Base-by-base conservation (phyloP, 2,888 invertebrate species). In the Agrochola macilenta region DNA sequence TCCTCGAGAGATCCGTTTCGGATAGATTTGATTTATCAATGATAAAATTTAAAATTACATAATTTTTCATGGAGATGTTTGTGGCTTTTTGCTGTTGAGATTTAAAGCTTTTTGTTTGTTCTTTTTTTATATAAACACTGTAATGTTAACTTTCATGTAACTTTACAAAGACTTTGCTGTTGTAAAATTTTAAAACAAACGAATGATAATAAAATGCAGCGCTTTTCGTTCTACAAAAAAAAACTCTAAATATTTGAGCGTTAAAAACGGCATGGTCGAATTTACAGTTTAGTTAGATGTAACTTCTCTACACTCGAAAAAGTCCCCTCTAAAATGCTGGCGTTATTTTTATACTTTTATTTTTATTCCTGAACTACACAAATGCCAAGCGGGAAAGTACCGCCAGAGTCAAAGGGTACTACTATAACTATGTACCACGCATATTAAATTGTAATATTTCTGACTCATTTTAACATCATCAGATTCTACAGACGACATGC, bases 11-110 rank as follows among this genome's bases (percentile, higher is more conserved):
- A 86, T 85, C 80, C 79, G 61, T 84, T 80, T 80, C 61, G 69
- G 80, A 85, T 84, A 77, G 74, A 83, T 87, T 86, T 89, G 82
- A 89, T 85, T 87, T 88, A 86, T 81, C 87, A 89, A 87, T 87
- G 70, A 88, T 77, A 84, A 66, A 80, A 77, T 85, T 88, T 83
- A 49, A 82, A 84, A 82, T 79, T 5, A 58, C 75, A 85, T 86
- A 77, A 84, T 79, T 73, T 74, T 83, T 82, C 69, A 78, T 76
- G 57, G 49, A 39, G 60, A 66, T 49, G 35, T 69, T 83, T 72
- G 60, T 60, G 61, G 9, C 30, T 68, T 52, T 65, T 60, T 39
- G 5, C 30, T 11, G 35, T 57, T 46, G 20, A 11, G 20, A 58
- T 61, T 20, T 60, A 1, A 70, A 46, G 20, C 39, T n/a, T 64